Percentiles rank a stretch among this genome's conserved stretches.
phyloP scores from a whole-genome alignment of 2,113 vertebrate genomes.

The Brevimyrus niger region DNA sequence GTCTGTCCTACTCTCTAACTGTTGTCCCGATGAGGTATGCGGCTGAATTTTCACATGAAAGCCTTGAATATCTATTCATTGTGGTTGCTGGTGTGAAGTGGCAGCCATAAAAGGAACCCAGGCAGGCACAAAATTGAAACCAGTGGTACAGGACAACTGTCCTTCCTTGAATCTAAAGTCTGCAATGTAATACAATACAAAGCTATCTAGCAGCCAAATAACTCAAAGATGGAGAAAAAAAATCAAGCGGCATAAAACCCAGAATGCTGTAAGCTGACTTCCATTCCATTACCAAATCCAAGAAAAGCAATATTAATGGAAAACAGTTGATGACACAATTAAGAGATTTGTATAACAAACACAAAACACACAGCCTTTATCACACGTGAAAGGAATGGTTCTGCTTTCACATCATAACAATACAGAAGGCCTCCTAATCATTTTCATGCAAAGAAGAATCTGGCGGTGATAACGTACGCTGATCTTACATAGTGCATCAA shows the following conservation, averaged over 20 bases:
- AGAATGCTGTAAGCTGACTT: neutral
- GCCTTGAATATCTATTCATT: neutral
- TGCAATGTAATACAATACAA: neutral
- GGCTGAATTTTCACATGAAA: neutral
- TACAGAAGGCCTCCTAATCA: neutral
- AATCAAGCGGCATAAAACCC: neutral
- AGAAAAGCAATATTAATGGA: neutral
- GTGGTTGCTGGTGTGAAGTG: neutral
- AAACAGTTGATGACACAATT: neutral
- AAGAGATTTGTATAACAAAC: neutral
- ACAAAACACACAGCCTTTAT: neutral
- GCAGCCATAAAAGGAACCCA: neutral
- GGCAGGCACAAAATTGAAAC: neutral
- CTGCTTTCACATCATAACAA: neutral
- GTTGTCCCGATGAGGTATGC: neutral
- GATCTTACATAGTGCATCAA: neutral
- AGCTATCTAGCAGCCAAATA: neutral
- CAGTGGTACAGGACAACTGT: neutral
- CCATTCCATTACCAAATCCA: neutral
- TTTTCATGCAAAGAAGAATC: neutral
- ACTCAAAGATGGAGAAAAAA: neutral
- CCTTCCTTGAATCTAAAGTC: neutral
- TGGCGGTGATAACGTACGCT: neutral
- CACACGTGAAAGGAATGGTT: neutral
- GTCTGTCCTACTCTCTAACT: neutral